A percentile compares a stretch with the other conserved stretches of the same genome.
These are phyloP conservation scores for Pteropus rufus DNA, from an alignment of 2,797 vertebrate genomes.

Conservation along the genomic window DNA sequence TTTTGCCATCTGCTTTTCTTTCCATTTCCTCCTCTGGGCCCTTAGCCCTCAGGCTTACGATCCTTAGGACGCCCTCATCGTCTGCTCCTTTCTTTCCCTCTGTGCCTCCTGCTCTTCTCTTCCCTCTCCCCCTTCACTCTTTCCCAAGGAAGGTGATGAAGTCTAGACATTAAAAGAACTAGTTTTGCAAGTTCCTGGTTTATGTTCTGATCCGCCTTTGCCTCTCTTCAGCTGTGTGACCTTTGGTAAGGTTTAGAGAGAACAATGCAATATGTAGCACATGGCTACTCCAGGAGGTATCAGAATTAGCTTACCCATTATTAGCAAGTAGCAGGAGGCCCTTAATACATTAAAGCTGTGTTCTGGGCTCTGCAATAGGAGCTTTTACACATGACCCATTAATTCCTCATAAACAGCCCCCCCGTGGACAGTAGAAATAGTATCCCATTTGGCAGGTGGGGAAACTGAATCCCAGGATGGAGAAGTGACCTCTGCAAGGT, in stretches of 20 bases:
- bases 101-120: not conserved
- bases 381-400: not conserved
- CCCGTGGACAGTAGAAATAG: not conserved
- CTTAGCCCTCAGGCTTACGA: not conserved
- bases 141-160: not conserved
- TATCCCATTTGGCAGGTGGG: not conserved
- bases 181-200: not conserved
- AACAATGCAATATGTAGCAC: not conserved
- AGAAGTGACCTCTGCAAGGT: not conserved
- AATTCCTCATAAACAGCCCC: not conserved
- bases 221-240: constrained; percentile 33
- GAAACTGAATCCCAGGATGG: not conserved
- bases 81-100: not conserved
- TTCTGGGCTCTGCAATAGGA: not conserved
- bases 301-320: not conserved
- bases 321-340: not conserved
- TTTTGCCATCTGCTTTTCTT: not conserved
- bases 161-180: not conserved
- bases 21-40: not conserved
- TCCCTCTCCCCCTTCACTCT: not conserved
- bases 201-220: not conserved
- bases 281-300: not conserved
- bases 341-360: not conserved
- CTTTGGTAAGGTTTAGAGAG: constrained; percentile 32
- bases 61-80: not conserved